Percentiles rank a stretch among this genome's conserved stretches.
Evolutionary conservation across 2,888 invertebrate genomes (phyloP).

Genomic region (Polymixis flavicincta): DNA sequence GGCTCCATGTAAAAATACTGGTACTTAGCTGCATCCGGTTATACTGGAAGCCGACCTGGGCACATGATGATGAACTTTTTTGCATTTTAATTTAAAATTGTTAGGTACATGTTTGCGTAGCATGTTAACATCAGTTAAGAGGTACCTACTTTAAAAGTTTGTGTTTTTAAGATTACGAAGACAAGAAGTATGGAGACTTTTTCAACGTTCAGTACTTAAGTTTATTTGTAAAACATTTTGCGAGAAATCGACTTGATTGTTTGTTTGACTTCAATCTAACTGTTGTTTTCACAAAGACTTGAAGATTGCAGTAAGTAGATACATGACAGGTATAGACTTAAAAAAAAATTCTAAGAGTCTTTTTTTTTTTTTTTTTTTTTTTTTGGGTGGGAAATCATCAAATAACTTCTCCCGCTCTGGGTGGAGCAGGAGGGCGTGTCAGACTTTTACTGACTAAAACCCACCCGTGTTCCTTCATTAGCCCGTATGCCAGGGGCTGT

Average conservation of each 20-base stretch:
- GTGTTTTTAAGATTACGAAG: slow-evolving; percentile 5
- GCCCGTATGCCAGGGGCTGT: too few relatives aligned
- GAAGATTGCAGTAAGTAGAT: not conserved
- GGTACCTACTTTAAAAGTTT: not conserved
- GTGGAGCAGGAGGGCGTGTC: too few relatives aligned
- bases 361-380: too few relatives aligned
- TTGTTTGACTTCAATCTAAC: slow-evolving; percentile 6
- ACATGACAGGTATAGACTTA: not conserved
- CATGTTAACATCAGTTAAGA: slow-evolving; percentile 4
- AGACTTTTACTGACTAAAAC: too few relatives aligned
- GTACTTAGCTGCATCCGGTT: too few relatives aligned
- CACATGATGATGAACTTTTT: not conserved
- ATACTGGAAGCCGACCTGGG: too few relatives aligned
- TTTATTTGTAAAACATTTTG: slow-evolving; percentile 17
- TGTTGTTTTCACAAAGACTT: slow-evolving; percentile 7
- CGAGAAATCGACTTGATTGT: not conserved
- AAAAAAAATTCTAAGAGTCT: too few relatives aligned
- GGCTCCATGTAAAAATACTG: too few relatives aligned
- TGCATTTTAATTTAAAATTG: slow-evolving; percentile 12
- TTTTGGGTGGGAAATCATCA: too few relatives aligned
- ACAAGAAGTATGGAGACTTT: not conserved
- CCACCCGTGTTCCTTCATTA: too few relatives aligned
- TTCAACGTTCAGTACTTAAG: not conserved
- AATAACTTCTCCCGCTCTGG: too few relatives aligned
- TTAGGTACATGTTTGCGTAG: slow-evolving; percentile 6